Conservation (phyloP, 2,888 invertebrate species). For the Drosophila kanekoi region DNA sequence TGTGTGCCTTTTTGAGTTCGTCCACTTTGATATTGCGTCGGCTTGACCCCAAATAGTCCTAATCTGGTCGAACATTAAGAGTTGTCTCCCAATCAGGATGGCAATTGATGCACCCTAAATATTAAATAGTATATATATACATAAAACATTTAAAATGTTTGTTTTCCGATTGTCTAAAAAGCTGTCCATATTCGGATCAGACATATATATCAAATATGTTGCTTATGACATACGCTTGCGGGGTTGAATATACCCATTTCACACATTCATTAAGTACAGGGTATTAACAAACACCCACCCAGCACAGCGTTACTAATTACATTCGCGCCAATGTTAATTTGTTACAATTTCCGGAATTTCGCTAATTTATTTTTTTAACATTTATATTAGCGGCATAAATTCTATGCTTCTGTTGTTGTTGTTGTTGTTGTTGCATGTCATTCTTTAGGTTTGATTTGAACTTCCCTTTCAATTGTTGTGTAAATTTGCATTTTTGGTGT, state of each 20-base stretch:
- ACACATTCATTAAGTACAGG: background rate
- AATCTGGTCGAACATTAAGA: too few species aligned
- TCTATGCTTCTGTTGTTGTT: slow-evolving; percentile 36
- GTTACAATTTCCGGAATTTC: slow-evolving; percentile 82
- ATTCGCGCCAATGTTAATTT: slow-evolving; percentile 81
- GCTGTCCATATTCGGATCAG: too few species aligned
- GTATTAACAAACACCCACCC: slow-evolving; percentile 36
- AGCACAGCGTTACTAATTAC: slow-evolving; percentile 80
- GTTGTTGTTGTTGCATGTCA: slow-evolving; percentile 30
- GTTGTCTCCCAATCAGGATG: too few species aligned
- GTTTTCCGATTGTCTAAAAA: too few species aligned
- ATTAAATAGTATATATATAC: too few species aligned
- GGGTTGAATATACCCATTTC: background rate
- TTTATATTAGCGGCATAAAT: slow-evolving; percentile 75
- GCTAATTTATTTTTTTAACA: slow-evolving; percentile 76
- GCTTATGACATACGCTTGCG: too few species aligned
- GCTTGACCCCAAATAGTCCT: too few species aligned
- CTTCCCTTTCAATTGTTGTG: slow-evolving; percentile 66
- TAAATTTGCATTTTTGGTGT: slow-evolving; percentile 65
- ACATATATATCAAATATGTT: too few species aligned
- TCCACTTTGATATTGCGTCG: too few species aligned
- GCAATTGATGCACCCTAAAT: too few species aligned
- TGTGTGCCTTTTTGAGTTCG: too few species aligned
- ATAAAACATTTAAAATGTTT: too few species aligned
- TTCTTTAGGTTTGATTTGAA: slow-evolving; percentile 46